Evolutionary conservation across 2,113 vertebrate species (phyloP), one percentile per base, ranked within the genome.

Genomic region (Hippotragus niger): DNA sequence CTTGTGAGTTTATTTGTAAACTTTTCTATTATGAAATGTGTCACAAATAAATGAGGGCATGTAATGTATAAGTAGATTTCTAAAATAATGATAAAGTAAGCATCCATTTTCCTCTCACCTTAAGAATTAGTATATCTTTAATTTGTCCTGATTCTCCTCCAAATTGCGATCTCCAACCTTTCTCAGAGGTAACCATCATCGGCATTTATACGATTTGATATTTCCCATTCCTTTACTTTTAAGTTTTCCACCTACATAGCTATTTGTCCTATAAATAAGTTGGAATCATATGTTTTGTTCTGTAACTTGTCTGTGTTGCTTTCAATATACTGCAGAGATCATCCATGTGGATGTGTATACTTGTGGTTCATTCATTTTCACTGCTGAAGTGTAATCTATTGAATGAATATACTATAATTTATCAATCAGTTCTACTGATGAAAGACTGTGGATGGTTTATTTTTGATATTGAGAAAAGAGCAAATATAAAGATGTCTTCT

Each of bases 11-110:
- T 47, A 40, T 64, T 84, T 88, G 15, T 12, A 50, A 86, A 7
- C 2, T 91, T 91, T 81, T 85, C 43, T 87, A 90, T 83, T 92
- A 88, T 55, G 17, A 85, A 96, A 57, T 86, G 84, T 36, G 52
- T 90, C 27, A 86, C 21, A 95, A 85, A 57, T 74, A 71, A 15
- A 53, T 64, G 1, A 36, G 12, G 16, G 5, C 12, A 45, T 23
- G 31, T 29, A 45, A 45, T 14, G 6, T 64, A 55, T 21, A 45
- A 64, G 16, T 67, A 80, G 14, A 76, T 88, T 67, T 92, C 14
- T 9, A 50, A 94, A 94, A 60, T 90, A 94, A 81, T 36, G 87
- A 88, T 80, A 58, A 82, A 84, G 62, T 82, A 96, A 95, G 9
- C 6, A 67, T 60, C 6, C 15, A 82, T 57, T 91, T 96, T 14